phyloP scores from a whole-genome alignment of 2,113 vertebrate species.

The Amphilophus citrinellus region DNA sequence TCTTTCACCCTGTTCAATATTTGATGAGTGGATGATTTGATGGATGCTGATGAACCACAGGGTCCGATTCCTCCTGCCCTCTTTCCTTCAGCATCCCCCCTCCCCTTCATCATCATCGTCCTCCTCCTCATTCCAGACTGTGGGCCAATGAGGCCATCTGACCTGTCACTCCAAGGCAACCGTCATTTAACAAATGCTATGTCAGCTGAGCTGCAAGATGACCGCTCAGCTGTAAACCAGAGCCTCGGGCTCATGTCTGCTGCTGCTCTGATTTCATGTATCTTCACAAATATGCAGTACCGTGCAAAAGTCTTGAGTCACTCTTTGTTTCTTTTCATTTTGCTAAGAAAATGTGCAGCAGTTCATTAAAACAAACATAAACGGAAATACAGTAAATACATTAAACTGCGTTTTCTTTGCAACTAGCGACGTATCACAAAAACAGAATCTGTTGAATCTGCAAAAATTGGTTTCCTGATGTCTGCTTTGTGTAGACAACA shows the following conservation, averaged over 20 bases:
- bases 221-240: neutral
- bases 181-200: constrained; percentile 9
- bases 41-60: constrained; percentile 6
- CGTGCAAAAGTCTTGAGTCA: neutral
- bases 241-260: neutral
- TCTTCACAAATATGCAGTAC: neutral
- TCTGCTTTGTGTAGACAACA: neutral
- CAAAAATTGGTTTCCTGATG: neutral
- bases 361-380: too few species aligned
- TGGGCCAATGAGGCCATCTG: neutral
- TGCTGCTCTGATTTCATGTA: neutral
- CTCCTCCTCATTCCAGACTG: constrained; percentile 7
- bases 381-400: too few species aligned
- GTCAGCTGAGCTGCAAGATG: neutral
- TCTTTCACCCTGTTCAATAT: constrained; percentile 2
- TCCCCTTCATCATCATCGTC: neutral
- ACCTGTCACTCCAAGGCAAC: neutral
- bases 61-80: neutral
- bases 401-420: neutral
- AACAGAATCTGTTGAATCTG: too few species aligned
- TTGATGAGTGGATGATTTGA: constrained; percentile 18
- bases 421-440: too few species aligned
- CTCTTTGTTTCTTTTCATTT: neutral
- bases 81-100: neutral
- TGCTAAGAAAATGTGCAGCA: neutral